Percentiles rank a stretch among this genome's conserved stretches.
phyloP scores from a whole-genome alignment of 2,113 vertebrate genomes.

The Corvus cornix region DNA sequence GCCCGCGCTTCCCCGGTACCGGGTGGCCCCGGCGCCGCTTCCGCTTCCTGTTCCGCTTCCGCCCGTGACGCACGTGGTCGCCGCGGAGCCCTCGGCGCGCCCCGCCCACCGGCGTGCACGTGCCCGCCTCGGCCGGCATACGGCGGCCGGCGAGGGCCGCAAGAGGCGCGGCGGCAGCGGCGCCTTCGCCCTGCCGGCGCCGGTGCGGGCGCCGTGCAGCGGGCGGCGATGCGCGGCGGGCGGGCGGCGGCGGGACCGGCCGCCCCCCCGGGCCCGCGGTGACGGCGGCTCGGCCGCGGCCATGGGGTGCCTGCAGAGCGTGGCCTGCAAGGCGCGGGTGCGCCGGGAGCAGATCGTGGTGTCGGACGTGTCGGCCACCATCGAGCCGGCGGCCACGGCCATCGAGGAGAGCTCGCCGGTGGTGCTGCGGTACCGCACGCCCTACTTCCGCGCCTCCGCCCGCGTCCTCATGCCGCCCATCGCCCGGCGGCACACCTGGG shows the following conservation, averaged over 20 bases:
- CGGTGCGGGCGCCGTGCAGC: no score
- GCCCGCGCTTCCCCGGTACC: neutral
- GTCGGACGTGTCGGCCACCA: conserved; percentile 91
- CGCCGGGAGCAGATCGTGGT: conserved; percentile 94
- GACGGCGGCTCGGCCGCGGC: conserved; percentile 52
- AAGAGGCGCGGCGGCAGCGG: no score
- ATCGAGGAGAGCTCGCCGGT: conserved; percentile 97
- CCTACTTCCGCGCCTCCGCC: conserved; percentile 95
- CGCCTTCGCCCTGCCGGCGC: no score
- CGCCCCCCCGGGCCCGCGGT: neutral
- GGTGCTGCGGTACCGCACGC: conserved; percentile 95
- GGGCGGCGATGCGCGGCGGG: no score
- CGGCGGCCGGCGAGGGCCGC: no score
- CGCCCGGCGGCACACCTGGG: conserved; percentile 92
- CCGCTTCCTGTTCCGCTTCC: neutral
- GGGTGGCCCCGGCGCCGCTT: neutral
- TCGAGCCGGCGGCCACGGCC: conserved; percentile 91
- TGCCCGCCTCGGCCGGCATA: no score
- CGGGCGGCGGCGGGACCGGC: no score
- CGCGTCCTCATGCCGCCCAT: conserved; percentile 93
- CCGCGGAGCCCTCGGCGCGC: no score
- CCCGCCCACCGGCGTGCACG: no score
- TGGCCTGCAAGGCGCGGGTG: conserved; percentile 93
- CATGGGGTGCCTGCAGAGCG: conserved; percentile 97
- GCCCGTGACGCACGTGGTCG: neutral